These are phyloP conservation scores for Creontiades dilutus DNA, from an alignment of 2,888 invertebrate species.

Conservation along the genomic window DNA sequence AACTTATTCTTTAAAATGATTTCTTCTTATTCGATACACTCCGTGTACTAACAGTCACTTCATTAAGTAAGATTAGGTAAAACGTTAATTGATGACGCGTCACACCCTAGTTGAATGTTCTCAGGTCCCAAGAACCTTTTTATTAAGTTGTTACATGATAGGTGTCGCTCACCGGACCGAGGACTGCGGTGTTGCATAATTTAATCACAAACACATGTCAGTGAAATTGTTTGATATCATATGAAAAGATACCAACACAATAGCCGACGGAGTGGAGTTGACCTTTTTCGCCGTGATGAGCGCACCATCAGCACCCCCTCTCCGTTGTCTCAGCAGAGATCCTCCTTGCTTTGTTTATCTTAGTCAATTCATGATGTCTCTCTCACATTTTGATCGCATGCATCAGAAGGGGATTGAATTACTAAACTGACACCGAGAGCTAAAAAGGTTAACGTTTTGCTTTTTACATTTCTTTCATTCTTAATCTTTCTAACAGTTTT, in stretches of 20 bases:
- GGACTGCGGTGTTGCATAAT: background rate
- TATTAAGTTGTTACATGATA: too few species aligned
- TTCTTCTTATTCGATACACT: too few species aligned
- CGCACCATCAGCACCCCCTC: background rate
- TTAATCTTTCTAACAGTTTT: background rate
- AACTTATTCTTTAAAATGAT: too few species aligned
- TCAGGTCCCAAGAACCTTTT: too few species aligned
- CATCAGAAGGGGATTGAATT: background rate
- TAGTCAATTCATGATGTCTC: constrained; percentile 21
- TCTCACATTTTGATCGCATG: background rate
- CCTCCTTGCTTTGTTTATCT: background rate
- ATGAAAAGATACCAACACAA: background rate
- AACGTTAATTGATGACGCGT: too few species aligned
- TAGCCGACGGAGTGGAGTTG: background rate
- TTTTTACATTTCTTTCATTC: background rate
- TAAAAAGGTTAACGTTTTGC: background rate
- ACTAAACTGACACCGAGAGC: background rate
- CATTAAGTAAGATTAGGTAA: too few species aligned
- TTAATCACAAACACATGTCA: constrained; percentile 12
- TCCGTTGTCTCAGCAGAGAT: background rate
- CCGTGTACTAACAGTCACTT: too few species aligned
- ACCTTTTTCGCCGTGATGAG: background rate
- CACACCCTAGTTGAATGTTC: too few species aligned
- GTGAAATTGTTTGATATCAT: background rate
- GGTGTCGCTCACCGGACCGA: too few species aligned